Conservation (phyloP, 64 coral and sea anemone species). For the Stichodactyla mertensii region DNA sequence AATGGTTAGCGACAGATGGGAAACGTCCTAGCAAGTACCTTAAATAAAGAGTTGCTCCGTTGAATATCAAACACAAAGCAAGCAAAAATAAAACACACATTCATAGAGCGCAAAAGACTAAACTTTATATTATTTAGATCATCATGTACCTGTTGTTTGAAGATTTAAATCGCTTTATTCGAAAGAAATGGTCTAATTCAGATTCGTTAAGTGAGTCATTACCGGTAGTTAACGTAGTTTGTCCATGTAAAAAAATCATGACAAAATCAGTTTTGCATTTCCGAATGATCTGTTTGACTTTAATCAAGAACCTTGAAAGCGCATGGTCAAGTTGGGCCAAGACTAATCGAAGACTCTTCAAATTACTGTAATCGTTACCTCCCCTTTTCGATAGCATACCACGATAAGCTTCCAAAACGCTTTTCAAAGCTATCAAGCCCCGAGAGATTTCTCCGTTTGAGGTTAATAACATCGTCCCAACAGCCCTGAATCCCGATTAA, state of each 20-base stretch:
- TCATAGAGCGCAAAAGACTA: not conserved
- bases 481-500: not conserved
- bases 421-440: not conserved
- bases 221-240: not conserved
- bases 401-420: not conserved
- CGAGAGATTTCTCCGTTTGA: not conserved
- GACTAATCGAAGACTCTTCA: not conserved
- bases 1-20: not conserved
- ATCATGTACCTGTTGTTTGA: not conserved
- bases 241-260: not conserved
- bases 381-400: not conserved
- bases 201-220: conserved; percentile 1
- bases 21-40: not conserved
- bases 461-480: not conserved
- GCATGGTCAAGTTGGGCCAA: not conserved
- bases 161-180: not conserved
- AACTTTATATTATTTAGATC: not conserved
- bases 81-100: not conserved
- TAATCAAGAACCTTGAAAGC: not conserved
- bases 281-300: not conserved
- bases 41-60: too few relatives aligned
- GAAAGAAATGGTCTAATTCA: not conserved
- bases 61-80: not conserved
- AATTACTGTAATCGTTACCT: not conserved
- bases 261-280: not conserved